Conservation (phyloP, 35 echinoderm and acorn worm genomes). For the Diadema setosum region DNA sequence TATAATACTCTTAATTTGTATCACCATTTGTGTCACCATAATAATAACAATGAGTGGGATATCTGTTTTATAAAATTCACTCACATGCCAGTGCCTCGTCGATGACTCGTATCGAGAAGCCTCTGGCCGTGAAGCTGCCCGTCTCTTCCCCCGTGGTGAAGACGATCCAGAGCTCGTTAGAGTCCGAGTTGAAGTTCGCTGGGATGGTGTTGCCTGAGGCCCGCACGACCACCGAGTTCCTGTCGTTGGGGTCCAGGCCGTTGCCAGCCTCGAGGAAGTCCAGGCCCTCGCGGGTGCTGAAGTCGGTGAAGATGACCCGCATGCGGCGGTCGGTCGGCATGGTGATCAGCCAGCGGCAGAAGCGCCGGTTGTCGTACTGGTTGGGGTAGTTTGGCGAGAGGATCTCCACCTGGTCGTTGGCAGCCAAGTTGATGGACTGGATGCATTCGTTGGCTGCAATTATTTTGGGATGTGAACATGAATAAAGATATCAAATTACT, state of each 20-base stretch:
- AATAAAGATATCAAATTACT: too few species aligned
- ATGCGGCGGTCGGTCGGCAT: constrained; percentile 15
- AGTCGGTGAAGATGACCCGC: constrained; percentile 62
- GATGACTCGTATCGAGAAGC: constrained; percentile 61
- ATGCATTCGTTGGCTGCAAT: constrained; percentile 27
- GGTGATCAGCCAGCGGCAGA: constrained; percentile 82
- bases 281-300: constrained; percentile 58
- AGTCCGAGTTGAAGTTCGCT: constrained; percentile 56
- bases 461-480: too few species aligned
- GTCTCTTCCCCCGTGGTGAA: constrained; percentile 44
- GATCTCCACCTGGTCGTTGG: constrained; percentile 22
- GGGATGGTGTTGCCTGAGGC: constrained; percentile 68
- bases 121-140: background rate
- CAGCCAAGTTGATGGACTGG: background rate
- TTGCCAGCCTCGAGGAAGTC: constrained; percentile 75
- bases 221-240: constrained; percentile 25
- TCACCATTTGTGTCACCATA: too few species aligned
- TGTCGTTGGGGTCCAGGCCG: constrained; percentile 40
- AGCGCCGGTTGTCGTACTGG: constrained; percentile 42
- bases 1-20: too few species aligned
- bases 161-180: constrained; percentile 65
- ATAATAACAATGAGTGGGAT: too few species aligned
- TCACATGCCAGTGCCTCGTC: constrained; percentile 72
- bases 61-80: too few species aligned
- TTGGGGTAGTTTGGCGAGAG: constrained; percentile 72